These are phyloP conservation scores for Eledone cirrhosa DNA, from an alignment of 2,888 invertebrate genomes.

Conservation along the genomic window DNA sequence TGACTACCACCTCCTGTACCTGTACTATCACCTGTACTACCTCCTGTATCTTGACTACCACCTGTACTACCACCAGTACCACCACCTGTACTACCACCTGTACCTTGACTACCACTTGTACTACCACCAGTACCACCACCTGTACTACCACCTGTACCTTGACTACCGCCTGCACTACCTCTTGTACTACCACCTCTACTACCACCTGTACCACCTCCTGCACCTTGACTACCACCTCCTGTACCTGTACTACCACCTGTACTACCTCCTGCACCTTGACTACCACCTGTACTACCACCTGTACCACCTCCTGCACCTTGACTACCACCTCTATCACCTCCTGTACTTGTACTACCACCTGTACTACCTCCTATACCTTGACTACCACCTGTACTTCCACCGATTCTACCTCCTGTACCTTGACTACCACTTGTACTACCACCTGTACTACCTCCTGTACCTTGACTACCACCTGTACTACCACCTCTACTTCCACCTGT, in stretches of 20 bases:
- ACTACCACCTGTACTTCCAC: not conserved
- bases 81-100: conserved; percentile 51
- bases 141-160: conserved; percentile 44
- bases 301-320: not conserved
- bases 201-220: conserved; percentile 38
- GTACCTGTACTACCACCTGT: too few relatives aligned
- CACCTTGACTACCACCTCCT: too few relatives aligned
- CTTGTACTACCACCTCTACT: not conserved
- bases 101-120: conserved; percentile 22
- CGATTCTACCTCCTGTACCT: too few relatives aligned
- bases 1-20: not conserved
- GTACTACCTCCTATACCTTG: not conserved
- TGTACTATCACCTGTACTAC: not conserved
- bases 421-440: too few relatives aligned
- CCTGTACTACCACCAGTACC: conserved; percentile 33
- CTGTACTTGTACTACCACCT: too few relatives aligned
- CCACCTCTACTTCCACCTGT: too few relatives aligned
- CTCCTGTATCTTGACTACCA: not conserved
- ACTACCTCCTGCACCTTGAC: too few relatives aligned
- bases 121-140: conserved; percentile 44
- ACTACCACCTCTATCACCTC: not conserved
- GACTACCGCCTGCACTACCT: conserved; percentile 38
- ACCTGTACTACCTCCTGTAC: too few relatives aligned
- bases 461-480: too few relatives aligned
- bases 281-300: too few relatives aligned